A percentile compares a stretch with the other conserved stretches of the same genome.
Conservation (phyloP, 2,888 invertebrate genomes). For the Thalpophila matura region DNA sequence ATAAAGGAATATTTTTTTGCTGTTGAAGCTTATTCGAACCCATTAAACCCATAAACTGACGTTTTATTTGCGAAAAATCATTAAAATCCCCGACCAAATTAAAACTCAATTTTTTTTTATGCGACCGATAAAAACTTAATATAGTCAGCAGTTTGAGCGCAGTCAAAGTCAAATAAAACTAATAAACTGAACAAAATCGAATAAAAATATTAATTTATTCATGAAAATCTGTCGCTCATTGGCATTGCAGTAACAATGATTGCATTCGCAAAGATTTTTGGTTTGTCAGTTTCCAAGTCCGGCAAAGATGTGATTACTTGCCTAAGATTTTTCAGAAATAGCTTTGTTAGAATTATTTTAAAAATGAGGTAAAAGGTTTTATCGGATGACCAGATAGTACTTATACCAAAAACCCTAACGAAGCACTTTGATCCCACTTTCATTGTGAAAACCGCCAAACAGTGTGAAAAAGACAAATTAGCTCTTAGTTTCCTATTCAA, state of each 20-base stretch:
- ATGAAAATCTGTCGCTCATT: constrained; percentile 25
- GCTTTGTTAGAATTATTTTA: too few species aligned
- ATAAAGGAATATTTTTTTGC: constrained; percentile 7
- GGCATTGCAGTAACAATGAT: constrained; percentile 10
- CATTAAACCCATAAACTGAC: constrained; percentile 28
- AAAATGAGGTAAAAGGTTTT: too few species aligned
- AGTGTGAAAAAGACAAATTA: constrained; percentile 9
- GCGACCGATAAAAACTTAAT: constrained; percentile 45
- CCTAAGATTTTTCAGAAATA: background rate
- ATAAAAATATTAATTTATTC: constrained; percentile 57
- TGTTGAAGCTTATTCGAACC: constrained; percentile 5
- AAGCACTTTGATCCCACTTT: too few species aligned
- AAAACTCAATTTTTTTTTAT: constrained; percentile 51
- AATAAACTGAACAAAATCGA: constrained; percentile 41
- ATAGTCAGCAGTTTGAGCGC: constrained; percentile 29
- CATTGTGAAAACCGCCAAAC: too few species aligned
- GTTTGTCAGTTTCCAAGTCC: background rate
- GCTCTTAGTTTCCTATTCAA: background rate
- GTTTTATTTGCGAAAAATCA: constrained; percentile 49
- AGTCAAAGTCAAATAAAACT: constrained; percentile 45
- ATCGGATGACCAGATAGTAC: too few species aligned
- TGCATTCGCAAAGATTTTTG: constrained; percentile 16
- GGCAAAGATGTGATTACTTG: background rate
- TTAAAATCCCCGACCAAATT: constrained; percentile 31
- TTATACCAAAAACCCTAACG: too few species aligned